Percentiles rank a stretch among this genome's conserved stretches.
Conservation (phyloP, 1,140 invertebrate species). For the Zaprionus ornatus region DNA sequence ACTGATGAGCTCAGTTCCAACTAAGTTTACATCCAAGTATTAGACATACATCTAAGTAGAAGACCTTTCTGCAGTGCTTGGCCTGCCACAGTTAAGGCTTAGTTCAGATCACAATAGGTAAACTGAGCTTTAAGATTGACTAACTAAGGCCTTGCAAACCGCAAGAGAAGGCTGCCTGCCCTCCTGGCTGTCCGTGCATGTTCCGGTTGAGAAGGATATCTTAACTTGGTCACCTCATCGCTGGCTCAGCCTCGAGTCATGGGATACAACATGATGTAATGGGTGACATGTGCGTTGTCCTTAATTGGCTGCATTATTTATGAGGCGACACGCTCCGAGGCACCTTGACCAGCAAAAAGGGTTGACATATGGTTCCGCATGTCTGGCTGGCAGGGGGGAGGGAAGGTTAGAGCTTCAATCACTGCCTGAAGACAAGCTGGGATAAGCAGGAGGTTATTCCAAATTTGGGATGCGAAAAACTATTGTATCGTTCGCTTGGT, state of each 20-base stretch:
- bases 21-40: no score
- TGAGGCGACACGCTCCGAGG: slow-evolving; percentile 19
- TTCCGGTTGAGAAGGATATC: slow-evolving; percentile 44
- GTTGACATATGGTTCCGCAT: slow-evolving; percentile 54
- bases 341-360: slow-evolving; percentile 49
- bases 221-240: not conserved
- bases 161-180: slow-evolving; percentile 3
- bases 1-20: no score
- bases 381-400: not conserved
- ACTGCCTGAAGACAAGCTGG: slow-evolving; percentile 19
- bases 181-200: slow-evolving; percentile 22
- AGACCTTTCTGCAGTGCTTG: no score
- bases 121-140: not conserved
- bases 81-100: not conserved
- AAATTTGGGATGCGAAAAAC: slow-evolving; percentile 29
- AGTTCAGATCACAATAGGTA: not conserved
- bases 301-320: slow-evolving; percentile 78
- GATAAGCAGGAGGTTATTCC: slow-evolving; percentile 27
- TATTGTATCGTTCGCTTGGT: slow-evolving; percentile 46
- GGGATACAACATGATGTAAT: slow-evolving; percentile 26
- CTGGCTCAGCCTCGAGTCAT: not conserved
- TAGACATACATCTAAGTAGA: no score
- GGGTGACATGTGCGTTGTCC: slow-evolving; percentile 51
- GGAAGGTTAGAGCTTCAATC: slow-evolving; percentile 47
- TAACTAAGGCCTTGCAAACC: not conserved